Base-by-base conservation (phyloP, 2,113 vertebrate species). In the Xiphophorus maculatus region DNA sequence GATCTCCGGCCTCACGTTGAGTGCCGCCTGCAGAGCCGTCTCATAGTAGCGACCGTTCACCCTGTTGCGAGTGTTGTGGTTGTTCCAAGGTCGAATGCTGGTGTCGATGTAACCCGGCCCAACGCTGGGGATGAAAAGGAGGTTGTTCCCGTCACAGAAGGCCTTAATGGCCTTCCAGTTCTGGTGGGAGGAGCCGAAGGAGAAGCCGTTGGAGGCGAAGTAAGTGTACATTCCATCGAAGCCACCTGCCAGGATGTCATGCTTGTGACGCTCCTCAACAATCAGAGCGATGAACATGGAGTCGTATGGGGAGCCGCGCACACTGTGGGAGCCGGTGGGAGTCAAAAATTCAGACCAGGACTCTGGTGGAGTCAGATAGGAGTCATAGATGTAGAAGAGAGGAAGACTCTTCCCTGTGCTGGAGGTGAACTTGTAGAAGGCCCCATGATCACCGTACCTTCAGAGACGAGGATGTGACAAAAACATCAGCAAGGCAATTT, bases 171-270 rank as follows among this genome's bases (percentile, higher is more conserved):
- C 92, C 84, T 96, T 96, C 96, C 96, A 97, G 94, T 97, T 97
- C 90, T 97, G 96, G 82, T 97, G 96, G 37, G 97, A 97, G 1
- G 97, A 96, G 73, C 96, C 96, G 0, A 96, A 97, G 42, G 97
- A 97, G 87, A 97, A 97, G 28, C 97, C 96, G 0, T 97, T 97
- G 90, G 96, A 97, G 14, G 97, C 96, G 8, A 97, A 97, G 71
- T 96, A 97, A 7, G 96, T 96, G 84, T 97, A 97, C 94, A 97
- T 96, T 84, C 96, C 96, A 0, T 97, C 96, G 0, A 96, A 97
- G 32, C 97, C 96, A 0, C 93, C 93, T 0, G 95, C 90, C 0
- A 96, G 94, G 86, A 97, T 97, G 78, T 97, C 95, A 0, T 96
- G 94, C 72, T 96, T 96, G 90, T 97, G 96, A 1, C 95, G 93